Evolutionary conservation across 2,113 vertebrate genomes (phyloP).

Genomic region (Phrynosoma platyrhinos): DNA sequence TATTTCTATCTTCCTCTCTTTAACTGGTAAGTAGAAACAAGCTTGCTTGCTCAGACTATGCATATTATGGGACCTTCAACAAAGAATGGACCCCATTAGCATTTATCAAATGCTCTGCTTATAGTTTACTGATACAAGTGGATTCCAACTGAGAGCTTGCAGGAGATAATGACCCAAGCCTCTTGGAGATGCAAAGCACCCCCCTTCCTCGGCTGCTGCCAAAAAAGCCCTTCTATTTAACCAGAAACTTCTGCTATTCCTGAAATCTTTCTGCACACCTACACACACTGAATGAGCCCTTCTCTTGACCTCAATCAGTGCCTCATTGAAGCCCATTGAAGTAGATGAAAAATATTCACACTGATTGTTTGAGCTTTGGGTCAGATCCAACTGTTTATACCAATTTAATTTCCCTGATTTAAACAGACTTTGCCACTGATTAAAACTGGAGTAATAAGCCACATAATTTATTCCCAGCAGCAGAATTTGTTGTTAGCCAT

Average conservation of each 20-base stretch:
- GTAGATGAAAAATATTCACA: constrained; percentile 36
- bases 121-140: constrained; percentile 37
- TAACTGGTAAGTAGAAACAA: neutral
- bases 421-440: constrained; percentile 32
- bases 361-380: constrained; percentile 42
- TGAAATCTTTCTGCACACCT: constrained; percentile 38
- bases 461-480: neutral
- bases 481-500: neutral
- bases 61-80: constrained; percentile 42
- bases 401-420: constrained; percentile 39
- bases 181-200: constrained; percentile 4
- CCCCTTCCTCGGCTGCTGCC: too few relatives aligned
- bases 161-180: constrained; percentile 42
- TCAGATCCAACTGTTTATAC: neutral
- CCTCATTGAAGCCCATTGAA: constrained; percentile 35
- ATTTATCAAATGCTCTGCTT: constrained; percentile 43
- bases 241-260: neutral
- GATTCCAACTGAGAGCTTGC: constrained; percentile 43
- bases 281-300: constrained; percentile 39
- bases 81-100: neutral
- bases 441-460: constrained; percentile 9
- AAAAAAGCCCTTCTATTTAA: neutral
- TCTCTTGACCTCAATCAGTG: constrained; percentile 39
- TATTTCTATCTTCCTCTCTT: neutral
- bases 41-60: constrained; percentile 25